Evolutionary conservation across 2,797 vertebrate species (phyloP).

Genomic region (Sebastes alutus): DNA sequence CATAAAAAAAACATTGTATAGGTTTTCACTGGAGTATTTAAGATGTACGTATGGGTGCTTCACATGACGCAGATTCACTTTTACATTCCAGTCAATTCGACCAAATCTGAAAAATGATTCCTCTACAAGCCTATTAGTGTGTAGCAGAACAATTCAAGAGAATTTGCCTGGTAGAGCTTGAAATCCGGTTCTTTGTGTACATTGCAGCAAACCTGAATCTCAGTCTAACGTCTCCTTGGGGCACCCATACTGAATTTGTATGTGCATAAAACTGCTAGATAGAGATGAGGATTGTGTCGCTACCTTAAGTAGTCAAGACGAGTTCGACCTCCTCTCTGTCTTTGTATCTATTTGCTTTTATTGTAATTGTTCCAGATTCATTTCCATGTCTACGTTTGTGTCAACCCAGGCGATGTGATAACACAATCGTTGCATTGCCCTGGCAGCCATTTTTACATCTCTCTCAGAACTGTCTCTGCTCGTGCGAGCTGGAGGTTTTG

Average conservation of each 20-base stretch:
- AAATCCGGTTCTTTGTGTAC: constrained; percentile 24
- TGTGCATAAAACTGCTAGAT: constrained; percentile 69
- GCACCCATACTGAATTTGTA: constrained; percentile 67
- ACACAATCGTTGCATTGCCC: constrained; percentile 52
- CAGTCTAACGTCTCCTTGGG: constrained; percentile 47
- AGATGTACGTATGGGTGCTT: constrained; percentile 75
- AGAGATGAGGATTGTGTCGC: constrained; percentile 40
- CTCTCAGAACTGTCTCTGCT: constrained; percentile 49
- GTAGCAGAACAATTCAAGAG: constrained; percentile 31
- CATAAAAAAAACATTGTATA: constrained; percentile 28
- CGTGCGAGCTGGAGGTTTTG: constrained; percentile 41
- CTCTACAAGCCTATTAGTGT: constrained; percentile 25
- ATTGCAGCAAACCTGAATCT: constrained; percentile 20
- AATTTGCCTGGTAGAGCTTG: constrained; percentile 38
- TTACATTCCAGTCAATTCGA: constrained; percentile 38
- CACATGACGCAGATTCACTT: constrained; percentile 44
- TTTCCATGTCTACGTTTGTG: constrained; percentile 51
- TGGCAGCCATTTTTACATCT: constrained; percentile 55
- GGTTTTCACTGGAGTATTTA: constrained; percentile 81
- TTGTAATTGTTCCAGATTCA: constrained; percentile 58
- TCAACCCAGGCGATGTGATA: constrained; percentile 60
- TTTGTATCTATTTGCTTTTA: constrained; percentile 62
- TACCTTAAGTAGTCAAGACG: constrained; percentile 10
- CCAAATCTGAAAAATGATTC: constrained; percentile 20
- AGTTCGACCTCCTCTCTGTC: constrained; percentile 40